Conservation (phyloP, 2,113 vertebrate species). For the Phrynosoma platyrhinos region DNA sequence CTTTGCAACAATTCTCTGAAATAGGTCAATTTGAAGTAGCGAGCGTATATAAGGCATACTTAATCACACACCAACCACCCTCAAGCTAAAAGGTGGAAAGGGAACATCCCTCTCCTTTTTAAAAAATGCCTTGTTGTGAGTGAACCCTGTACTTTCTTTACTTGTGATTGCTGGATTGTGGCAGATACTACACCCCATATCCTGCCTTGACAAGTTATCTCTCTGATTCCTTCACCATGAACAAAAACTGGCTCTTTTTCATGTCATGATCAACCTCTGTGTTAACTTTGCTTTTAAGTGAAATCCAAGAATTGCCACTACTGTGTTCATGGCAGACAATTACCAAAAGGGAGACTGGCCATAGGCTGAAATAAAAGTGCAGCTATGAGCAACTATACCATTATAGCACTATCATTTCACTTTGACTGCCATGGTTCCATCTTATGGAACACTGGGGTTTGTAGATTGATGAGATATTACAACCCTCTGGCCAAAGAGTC, state of each 20-base stretch:
- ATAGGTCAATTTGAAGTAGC: no score
- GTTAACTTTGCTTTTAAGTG: neutral
- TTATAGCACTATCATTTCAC: neutral
- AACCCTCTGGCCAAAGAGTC: no score
- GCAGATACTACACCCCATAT: no score
- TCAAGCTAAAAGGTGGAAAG: no score
- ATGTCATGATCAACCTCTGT: neutral
- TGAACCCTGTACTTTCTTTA: no score
- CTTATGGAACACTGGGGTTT: no score
- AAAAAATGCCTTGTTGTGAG: neutral
- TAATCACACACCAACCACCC: no score
- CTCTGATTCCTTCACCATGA: neutral
- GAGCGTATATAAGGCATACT: no score
- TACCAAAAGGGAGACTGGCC: neutral
- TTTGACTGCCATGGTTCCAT: neutral
- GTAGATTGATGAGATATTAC: no score
- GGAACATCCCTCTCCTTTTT: no score
- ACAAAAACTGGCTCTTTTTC: neutral
- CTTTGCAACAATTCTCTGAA: no score
- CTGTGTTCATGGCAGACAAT: neutral
- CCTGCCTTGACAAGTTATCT: neutral
- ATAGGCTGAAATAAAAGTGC: neutral
- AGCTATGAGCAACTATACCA: no score
- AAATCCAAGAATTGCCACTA: neutral
- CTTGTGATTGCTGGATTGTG: neutral